Base-by-base conservation (phyloP, 2,888 invertebrate genomes). In the Kuschelorhynchus macadamiae region DNA sequence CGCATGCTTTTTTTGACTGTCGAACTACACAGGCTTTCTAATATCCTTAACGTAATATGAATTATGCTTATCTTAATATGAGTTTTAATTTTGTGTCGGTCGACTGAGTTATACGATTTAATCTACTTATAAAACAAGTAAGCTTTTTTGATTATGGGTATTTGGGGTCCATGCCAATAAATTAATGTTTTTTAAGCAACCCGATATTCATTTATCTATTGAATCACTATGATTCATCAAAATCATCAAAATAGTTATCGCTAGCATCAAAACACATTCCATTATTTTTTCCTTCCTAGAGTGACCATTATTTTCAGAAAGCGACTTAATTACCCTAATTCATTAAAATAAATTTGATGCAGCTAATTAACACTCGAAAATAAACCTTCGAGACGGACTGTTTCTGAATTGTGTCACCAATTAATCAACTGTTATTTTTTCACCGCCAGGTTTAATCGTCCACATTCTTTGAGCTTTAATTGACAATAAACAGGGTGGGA, bases 381-480 rank as follows among this genome's bases (percentile, higher is more conserved):
- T 49, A 46, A 64, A 49, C 41, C 42, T 42, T 12, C 64, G 41
- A 64, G 57, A 57, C 57, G 33, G 64, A 57, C 44, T 62, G 64
- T 57, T 57, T 50, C 44, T 33, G 52, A 57, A 64, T 57, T 64
- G 56, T 64, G 64, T 64, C 64, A 49, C 44, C 64, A 57, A 64
- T 64, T 64, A 64, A 64, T 64, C 64, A 64, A 50, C 41, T 47
- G 50, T 50, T 41, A 61, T 61, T 61, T 60, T 61, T 41, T 41
- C 52, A 52, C 42, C 46, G 42, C 21, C 52, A 44, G 61, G 52
- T 61, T 50, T 61, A 50, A 20, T 44, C 42, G 50, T 20, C 57
- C 18, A 56, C 64, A 64, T 64, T 57, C 57, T 57, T 64, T 42
- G 25, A 20, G 16, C 50, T 57, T 57, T 64, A 64, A 64, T 64